Evolutionary conservation across 2,888 invertebrate species (phyloP).

Genomic region (Ariolimax columbianus): DNA sequence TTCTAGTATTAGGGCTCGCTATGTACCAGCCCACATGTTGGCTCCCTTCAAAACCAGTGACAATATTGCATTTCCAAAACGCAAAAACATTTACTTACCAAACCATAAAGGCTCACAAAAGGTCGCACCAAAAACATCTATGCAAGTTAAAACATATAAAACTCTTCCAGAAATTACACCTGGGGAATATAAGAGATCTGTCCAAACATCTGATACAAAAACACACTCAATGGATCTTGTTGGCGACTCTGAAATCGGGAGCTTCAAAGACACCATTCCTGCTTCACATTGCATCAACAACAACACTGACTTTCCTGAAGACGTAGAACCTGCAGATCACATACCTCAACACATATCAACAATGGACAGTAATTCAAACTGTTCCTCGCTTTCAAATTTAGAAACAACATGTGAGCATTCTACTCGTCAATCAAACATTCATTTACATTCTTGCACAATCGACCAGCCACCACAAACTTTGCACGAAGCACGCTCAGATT

Average conservation of each 20-base stretch:
- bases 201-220: neutral
- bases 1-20: constrained; percentile 44
- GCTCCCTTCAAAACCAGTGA: constrained; percentile 71
- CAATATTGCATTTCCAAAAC: constrained; percentile 55
- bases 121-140: neutral
- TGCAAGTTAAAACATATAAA: neutral
- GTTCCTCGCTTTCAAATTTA: neutral
- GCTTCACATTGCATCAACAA: neutral
- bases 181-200: neutral
- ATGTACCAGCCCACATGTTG: constrained; percentile 60
- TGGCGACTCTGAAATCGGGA: neutral
- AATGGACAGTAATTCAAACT: neutral
- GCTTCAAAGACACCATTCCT: neutral
- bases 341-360: neutral
- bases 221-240: neutral
- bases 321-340: neutral
- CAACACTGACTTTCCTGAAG: neutral
- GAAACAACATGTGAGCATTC: neutral
- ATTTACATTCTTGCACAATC: neutral
- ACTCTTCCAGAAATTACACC: constrained; percentile 3
- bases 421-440: neutral
- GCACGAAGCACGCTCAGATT: neutral
- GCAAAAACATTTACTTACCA: neutral
- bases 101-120: neutral
- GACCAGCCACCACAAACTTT: neutral